Conservation (phyloP, 2,888 invertebrate genomes). For the Cyrtodaria siliqua region DNA sequence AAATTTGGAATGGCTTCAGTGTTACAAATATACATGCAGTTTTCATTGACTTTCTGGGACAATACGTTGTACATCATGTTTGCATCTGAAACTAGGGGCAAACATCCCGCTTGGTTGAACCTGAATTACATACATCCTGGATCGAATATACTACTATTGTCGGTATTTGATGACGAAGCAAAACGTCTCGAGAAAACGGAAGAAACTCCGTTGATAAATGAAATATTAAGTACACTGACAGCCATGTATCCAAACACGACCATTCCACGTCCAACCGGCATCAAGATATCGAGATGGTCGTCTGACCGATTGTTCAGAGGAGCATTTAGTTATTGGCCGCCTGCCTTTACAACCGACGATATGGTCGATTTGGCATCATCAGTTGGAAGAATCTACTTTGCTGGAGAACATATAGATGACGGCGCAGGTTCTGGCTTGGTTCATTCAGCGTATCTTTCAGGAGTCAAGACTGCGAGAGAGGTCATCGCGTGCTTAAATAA, state of each 20-base stretch:
- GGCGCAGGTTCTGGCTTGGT: not conserved
- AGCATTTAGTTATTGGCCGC: constrained; percentile 50
- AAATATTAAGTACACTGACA: constrained; percentile 32
- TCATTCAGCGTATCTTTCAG: constrained; percentile 1
- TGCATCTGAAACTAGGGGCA: constrained; percentile 28
- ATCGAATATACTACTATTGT: constrained; percentile 49
- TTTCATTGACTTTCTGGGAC: constrained; percentile 51
- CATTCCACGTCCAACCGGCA: constrained; percentile 18
- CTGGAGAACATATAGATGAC: constrained; percentile 44
- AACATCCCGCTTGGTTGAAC: constrained; percentile 44
- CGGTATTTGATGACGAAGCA: constrained; percentile 39
- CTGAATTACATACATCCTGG: constrained; percentile 41
- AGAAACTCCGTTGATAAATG: constrained; percentile 32
- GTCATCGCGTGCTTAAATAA: too few relatives aligned
- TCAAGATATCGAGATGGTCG: constrained; percentile 36
- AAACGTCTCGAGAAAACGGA: constrained; percentile 29
- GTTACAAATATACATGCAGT: constrained; percentile 51
- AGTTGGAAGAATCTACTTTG: constrained; percentile 53
- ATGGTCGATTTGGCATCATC: constrained; percentile 35
- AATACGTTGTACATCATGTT: constrained; percentile 38
- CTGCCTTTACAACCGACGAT: constrained; percentile 24
- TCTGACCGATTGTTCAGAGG: constrained; percentile 43
- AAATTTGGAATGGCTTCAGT: constrained; percentile 30
- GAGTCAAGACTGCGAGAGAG: not conserved
- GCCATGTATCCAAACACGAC: constrained; percentile 30